phyloP scores from a whole-genome alignment of 2,797 vertebrate genomes.

The Passerculus sandwichensis region DNA sequence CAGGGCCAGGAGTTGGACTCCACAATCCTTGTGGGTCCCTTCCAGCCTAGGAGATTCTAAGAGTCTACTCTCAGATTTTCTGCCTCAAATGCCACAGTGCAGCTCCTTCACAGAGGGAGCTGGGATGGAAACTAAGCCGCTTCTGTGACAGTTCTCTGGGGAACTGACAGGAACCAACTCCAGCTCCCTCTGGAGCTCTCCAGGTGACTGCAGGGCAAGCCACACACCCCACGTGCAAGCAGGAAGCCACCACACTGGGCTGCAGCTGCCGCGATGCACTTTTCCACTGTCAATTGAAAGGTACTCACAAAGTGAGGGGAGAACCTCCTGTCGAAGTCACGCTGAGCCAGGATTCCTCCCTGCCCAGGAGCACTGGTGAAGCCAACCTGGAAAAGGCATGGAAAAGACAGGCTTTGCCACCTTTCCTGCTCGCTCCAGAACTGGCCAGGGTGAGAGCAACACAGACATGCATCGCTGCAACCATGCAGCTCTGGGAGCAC shows the following conservation, averaged over 20 bases:
- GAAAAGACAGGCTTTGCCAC: neutral
- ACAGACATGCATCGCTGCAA: accelerated
- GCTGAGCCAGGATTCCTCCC: constrained; percentile 95
- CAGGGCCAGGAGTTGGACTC: neutral
- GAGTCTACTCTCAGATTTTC: neutral
- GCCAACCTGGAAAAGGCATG: constrained; percentile 81
- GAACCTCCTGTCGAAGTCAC: constrained; percentile 94
- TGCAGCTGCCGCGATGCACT: accelerated
- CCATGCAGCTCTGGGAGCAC: accelerated
- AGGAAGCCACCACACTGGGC: neutral
- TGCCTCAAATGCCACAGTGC: neutral
- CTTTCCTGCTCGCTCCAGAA: neutral
- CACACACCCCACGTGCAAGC: neutral
- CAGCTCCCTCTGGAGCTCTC: neutral
- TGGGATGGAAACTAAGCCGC: neutral
- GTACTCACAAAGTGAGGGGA: constrained; percentile 94
- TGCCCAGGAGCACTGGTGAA: constrained; percentile 95
- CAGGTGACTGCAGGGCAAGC: neutral
- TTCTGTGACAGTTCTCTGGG: neutral
- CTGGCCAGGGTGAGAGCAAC: accelerated
- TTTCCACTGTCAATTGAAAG: neutral
- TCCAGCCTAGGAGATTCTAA: neutral
- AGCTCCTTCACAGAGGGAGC: neutral
- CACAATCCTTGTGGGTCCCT: neutral
- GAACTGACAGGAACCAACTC: accelerated